Percentiles rank a stretch among this genome's conserved stretches.
Evolutionary conservation across 1,140 invertebrate species (phyloP).

Genomic region (Hypothenemus hampei): DNA sequence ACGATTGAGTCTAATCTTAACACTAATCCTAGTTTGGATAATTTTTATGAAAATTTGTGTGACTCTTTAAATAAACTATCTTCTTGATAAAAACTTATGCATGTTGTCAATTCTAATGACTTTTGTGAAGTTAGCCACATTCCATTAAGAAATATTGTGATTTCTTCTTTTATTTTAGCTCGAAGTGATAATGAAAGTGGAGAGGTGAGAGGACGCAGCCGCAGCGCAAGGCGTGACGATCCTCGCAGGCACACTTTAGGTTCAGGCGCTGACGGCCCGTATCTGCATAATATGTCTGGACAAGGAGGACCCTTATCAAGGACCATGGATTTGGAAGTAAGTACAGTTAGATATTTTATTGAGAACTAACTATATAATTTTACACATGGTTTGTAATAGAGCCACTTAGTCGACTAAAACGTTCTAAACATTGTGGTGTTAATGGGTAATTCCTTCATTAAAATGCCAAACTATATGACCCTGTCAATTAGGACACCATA

Average conservation of each 20-base stretch:
- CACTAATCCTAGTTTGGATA: not conserved
- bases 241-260: slow-evolving; percentile 64
- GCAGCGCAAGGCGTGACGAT: slow-evolving; percentile 57
- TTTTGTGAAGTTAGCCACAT: not conserved
- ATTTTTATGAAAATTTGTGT: not conserved
- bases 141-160: not conserved
- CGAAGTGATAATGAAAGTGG: slow-evolving; percentile 47
- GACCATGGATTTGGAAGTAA: slow-evolving; percentile 69
- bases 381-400: too few relatives aligned
- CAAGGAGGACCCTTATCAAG: slow-evolving; percentile 54
- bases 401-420: too few relatives aligned
- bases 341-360: not conserved
- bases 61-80: not conserved
- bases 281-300: slow-evolving; percentile 46
- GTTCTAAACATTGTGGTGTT: too few relatives aligned
- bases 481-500: slow-evolving; percentile 30
- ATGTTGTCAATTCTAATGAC: not conserved
- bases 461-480: slow-evolving; percentile 29
- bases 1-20: too few relatives aligned
- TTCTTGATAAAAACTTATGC: not conserved
- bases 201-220: slow-evolving; percentile 48
- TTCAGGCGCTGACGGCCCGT: slow-evolving; percentile 54
- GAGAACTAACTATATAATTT: too few relatives aligned
- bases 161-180: slow-evolving; percentile 31
- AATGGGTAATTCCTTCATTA: slow-evolving; percentile 7